phyloP scores from a whole-genome alignment of 2,797 vertebrate genomes.

The Gouania willdenowi region DNA sequence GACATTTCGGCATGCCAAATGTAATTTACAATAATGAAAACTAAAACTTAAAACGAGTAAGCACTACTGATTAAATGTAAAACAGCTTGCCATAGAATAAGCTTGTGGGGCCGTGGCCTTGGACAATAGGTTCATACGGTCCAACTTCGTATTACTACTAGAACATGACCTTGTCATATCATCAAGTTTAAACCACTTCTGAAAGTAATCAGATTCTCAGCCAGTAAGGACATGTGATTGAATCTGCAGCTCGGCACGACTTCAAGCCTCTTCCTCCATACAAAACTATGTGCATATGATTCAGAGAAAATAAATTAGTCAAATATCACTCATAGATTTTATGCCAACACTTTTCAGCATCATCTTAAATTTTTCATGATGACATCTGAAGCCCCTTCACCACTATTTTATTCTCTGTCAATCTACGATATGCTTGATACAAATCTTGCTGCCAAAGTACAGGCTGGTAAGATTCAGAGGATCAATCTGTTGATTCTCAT shows the following conservation, averaged over 20 bases:
- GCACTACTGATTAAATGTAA: no score
- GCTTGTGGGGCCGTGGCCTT: no score
- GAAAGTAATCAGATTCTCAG: conserved; percentile 29
- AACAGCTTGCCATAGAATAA: no score
- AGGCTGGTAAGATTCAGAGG: conserved; percentile 31
- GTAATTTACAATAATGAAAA: no score
- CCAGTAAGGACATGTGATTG: conserved; percentile 38
- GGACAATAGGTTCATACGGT: no score
- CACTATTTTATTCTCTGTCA: conserved; percentile 57
- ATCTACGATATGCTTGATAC: conserved; percentile 37
- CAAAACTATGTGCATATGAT: conserved; percentile 32
- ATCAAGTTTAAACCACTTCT: conserved; percentile 43
- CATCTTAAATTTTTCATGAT: conserved; percentile 46
- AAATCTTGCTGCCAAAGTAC: conserved; percentile 30
- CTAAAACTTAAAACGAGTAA: no score
- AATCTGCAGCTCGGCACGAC: conserved; percentile 41
- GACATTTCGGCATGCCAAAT: no score
- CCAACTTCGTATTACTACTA: no score
- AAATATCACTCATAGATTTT: conserved; percentile 37
- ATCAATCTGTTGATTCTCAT: conserved; percentile 21
- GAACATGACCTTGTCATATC: conserved; percentile 38
- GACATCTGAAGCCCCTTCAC: conserved; percentile 24
- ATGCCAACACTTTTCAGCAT: conserved; percentile 51
- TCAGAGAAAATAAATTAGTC: conserved; percentile 43
- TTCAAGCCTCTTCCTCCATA: conserved; percentile 17